Percentiles rank a stretch among this genome's conserved stretches.
phyloP scores from a whole-genome alignment of 2,113 vertebrate genomes.

The Pholis gunnellus region DNA sequence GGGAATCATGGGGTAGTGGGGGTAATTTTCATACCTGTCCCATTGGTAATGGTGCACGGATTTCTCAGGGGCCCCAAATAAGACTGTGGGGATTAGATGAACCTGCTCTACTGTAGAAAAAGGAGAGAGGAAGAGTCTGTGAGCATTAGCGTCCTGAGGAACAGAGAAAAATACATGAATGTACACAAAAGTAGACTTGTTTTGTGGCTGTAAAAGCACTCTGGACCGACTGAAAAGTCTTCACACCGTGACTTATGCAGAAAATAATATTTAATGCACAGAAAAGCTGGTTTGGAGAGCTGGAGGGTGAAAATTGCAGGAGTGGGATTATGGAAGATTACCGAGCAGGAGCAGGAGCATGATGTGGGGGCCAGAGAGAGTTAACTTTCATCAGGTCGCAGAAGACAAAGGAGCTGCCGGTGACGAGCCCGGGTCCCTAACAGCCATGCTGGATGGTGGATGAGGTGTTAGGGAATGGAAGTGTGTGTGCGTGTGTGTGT shows the following conservation, averaged over 20 bases:
- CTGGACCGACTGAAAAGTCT: neutral
- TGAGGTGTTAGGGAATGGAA: slow-evolving; percentile 53
- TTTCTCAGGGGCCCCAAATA: slow-evolving; percentile 67
- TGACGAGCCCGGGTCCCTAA: slow-evolving; percentile 43
- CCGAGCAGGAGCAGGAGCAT: slow-evolving; percentile 66
- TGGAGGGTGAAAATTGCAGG: slow-evolving; percentile 71
- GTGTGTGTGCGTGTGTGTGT: neutral
- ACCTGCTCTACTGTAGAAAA: slow-evolving; percentile 28
- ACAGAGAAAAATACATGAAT: neutral
- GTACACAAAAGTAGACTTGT: neutral
- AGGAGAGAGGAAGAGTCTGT: neutral
- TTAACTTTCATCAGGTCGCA: slow-evolving; percentile 73
- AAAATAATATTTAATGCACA: neutral
- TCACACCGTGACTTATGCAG: neutral
- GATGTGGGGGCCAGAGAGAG: slow-evolving; percentile 60
- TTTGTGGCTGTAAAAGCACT: neutral
- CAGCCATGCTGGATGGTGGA: slow-evolving; percentile 49
- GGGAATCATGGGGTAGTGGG: slow-evolving; percentile 21
- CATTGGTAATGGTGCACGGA: slow-evolving; percentile 68
- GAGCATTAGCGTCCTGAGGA: neutral
- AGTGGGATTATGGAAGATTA: slow-evolving; percentile 80
- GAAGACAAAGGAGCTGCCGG: slow-evolving; percentile 75
- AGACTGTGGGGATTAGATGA: slow-evolving; percentile 63
- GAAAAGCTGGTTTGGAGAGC: slow-evolving; percentile 33
- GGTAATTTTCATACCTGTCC: slow-evolving; percentile 82